Base-by-base conservation (phyloP, 2,888 invertebrate species). In the Agrotis clavis region DNA sequence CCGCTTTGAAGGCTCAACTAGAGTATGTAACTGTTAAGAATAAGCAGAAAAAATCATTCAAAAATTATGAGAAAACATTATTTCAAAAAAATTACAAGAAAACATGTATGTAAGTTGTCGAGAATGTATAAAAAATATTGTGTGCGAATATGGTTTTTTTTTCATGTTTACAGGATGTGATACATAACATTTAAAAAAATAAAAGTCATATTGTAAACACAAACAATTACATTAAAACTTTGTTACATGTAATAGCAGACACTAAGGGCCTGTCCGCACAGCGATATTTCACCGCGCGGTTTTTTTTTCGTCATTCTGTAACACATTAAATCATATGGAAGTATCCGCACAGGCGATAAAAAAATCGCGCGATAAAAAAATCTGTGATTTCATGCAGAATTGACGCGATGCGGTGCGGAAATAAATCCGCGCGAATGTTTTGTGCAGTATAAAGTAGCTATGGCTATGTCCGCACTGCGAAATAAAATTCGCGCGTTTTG, bases 391-490 rank as follows among this genome's bases (percentile, higher is more conserved):
- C 11, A 45, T 45, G 45, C 51, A 16, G 51, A 16, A 51, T 19
- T 51, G 51, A 51, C 51, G 51, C 18, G 16, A 51, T 51, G 18
- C 16, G n/a, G 18, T 51, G n/a, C 51, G 51, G n/a, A n/a, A 51
- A 51, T n/a, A 51, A 51, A 51, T 19, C 51, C 51, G 51, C 51
- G 51, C 51, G 51, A 51, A 51, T 51, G 51, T 19, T 19, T 51
- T 51, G 51, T 51, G 51, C 51, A 51, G 18, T 51, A 51, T 16
- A 18, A 51, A 51, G 51, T 51, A 51, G 51, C 18, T 51, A 51
- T 51, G 51, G 18, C 51, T 51, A 51, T 51, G 19, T 16, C 51
- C 51, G 51, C 19, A 51, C 51, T 51, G 51, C 19, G 51, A 18
- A 51, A n/a, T 18, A 51, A 51, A 51, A 51, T 51, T 18, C 51